Percentiles rank a stretch among this genome's conserved stretches.
phyloP scores from a whole-genome alignment of 2,888 invertebrate genomes.

The Yponomeuta evonymella region DNA sequence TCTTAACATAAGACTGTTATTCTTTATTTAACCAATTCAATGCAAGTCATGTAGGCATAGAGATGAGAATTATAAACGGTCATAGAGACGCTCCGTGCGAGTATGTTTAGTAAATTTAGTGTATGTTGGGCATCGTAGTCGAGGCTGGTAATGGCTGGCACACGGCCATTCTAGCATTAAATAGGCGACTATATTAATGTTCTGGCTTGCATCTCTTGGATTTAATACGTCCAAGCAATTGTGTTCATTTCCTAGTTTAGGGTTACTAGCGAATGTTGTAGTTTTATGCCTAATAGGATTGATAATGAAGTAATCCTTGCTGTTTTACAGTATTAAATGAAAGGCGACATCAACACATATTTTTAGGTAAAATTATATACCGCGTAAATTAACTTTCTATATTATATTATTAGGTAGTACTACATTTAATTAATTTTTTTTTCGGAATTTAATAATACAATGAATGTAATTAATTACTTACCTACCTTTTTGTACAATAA shows the following conservation, averaged over 20 bases:
- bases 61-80: not conserved
- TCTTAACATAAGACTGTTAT: conserved; percentile 55
- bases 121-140: not conserved
- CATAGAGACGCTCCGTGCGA: not conserved
- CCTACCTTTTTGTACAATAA: conserved; percentile 40
- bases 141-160: not conserved
- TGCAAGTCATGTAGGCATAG: conserved; percentile 35
- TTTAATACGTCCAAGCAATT: conserved; percentile 48
- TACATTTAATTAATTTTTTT: conserved; percentile 28
- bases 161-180: not conserved
- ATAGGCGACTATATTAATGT: not conserved
- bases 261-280: conserved; percentile 27
- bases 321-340: not conserved
- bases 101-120: not conserved
- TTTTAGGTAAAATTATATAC: conserved; percentile 10
- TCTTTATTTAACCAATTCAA: conserved; percentile 40
- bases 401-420: conserved; percentile 3
- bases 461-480: conserved; percentile 6
- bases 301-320: not conserved
- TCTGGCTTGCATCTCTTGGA: conserved; percentile 50
- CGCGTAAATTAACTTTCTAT: conserved; percentile 5
- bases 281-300: conserved; percentile 10
- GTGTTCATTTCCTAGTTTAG: conserved; percentile 58
- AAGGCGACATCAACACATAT: conserved; percentile 4
- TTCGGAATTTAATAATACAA: conserved; percentile 34